Evolutionary conservation across 1,140 invertebrate genomes (phyloP).

Genomic region (Neodiprion fabricii): DNA sequence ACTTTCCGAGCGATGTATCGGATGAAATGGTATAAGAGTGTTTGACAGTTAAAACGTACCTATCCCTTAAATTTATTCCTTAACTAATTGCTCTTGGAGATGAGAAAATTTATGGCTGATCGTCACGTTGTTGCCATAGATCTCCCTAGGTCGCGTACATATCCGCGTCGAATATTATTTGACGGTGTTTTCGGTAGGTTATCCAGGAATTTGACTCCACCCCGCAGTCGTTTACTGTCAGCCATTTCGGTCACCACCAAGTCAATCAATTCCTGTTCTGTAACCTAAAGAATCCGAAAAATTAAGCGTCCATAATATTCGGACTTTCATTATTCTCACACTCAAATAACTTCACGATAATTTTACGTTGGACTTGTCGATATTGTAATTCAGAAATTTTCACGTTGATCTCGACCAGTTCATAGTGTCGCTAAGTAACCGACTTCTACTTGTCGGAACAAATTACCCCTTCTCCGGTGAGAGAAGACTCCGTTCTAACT

Average conservation of each 20-base stretch:
- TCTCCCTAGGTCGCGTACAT: conserved; percentile 36
- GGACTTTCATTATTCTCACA: too few relatives aligned
- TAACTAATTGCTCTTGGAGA: too few relatives aligned
- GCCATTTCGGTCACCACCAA: conserved; percentile 30
- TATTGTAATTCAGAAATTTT: background rate
- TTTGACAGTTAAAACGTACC: too few relatives aligned
- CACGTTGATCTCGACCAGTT: background rate
- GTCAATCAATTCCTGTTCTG: conserved; percentile 35
- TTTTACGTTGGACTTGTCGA: background rate
- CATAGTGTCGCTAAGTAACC: too few relatives aligned
- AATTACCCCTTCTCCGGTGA: conserved; percentile 33
- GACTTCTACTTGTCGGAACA: background rate
- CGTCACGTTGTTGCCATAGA: background rate
- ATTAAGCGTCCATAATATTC: background rate
- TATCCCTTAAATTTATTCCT: too few relatives aligned
- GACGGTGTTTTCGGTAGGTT: conserved; percentile 59
- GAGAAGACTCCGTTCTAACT: conserved; percentile 30
- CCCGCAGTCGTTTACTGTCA: conserved; percentile 46
- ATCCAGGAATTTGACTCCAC: conserved; percentile 59
- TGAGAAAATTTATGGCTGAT: too few relatives aligned
- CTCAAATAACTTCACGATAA: background rate
- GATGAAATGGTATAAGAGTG: too few relatives aligned
- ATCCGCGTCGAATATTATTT: conserved; percentile 58
- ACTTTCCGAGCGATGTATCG: too few relatives aligned
- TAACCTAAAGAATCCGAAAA: conserved; percentile 34